Evolutionary conservation across 2,888 invertebrate species (phyloP).

Genomic region (Leptura quadrifasciata): DNA sequence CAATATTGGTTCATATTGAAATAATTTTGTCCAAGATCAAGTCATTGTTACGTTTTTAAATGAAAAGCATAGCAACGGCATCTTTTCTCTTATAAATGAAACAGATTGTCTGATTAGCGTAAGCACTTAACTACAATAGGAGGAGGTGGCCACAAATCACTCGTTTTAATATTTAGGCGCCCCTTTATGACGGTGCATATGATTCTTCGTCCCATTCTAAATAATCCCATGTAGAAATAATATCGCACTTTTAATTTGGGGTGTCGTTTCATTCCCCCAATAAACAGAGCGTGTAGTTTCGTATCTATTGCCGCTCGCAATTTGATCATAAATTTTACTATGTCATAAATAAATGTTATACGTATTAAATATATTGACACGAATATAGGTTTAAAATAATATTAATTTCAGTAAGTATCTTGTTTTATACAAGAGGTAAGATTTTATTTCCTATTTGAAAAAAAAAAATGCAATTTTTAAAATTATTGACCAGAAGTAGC

Average conservation of each 20-base stretch:
- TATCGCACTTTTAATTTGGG: constrained; percentile 50
- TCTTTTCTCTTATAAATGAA: constrained; percentile 25
- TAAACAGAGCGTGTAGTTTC: constrained; percentile 10
- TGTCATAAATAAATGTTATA: too few relatives aligned
- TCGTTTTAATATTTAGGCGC: constrained; percentile 64
- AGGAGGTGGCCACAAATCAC: constrained; percentile 66
- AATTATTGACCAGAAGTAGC: too few relatives aligned
- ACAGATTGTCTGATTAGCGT: constrained; percentile 47
- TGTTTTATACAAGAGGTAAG: too few relatives aligned
- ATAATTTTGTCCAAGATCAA: too few relatives aligned
- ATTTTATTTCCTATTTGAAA: too few relatives aligned
- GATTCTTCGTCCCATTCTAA: constrained; percentile 52
- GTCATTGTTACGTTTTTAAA: background rate
- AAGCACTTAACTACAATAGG: constrained; percentile 53
- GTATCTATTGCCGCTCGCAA: background rate
- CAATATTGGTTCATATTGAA: too few relatives aligned
- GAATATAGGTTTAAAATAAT: too few relatives aligned
- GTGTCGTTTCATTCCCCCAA: constrained; percentile 47
- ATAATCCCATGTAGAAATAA: constrained; percentile 58
- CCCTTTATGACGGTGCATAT: constrained; percentile 47
- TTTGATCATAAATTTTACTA: background rate
- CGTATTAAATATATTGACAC: too few relatives aligned
- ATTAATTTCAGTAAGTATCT: too few relatives aligned
- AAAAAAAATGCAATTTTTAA: too few relatives aligned
- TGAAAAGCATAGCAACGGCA: background rate